Base-by-base conservation (phyloP, 2,888 invertebrate species). In the Agrochola circellaris region DNA sequence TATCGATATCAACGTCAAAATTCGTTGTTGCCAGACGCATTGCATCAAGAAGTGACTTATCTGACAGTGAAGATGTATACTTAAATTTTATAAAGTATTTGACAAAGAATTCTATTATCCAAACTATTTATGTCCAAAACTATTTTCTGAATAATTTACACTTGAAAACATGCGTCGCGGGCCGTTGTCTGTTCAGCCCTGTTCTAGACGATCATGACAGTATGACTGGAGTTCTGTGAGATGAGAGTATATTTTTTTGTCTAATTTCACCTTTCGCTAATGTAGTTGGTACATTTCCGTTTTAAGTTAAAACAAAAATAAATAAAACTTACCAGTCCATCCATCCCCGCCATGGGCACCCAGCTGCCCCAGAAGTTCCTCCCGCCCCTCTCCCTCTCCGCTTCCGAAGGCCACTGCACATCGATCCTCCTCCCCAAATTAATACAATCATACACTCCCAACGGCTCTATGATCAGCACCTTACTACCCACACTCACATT, bases 331-430 rank as follows among this genome's bases (percentile, higher is more conserved):
- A 98, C 98, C 92, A 97, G 97, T 81, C 99, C 99, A 90, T 99
- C 99, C 99, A 99, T 99, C 17, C 99, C 99, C 23, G 98, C 97
- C 86, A 98, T 97, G 0, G 99, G 99, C 83, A 98, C 97, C 99
- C 99, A 99, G 85, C 98, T 98, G 5, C 96, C 96, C 99, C 99
- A 99, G 88, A 97, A 98, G 67, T 98, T 98, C 84, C 99, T 97
- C 0, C 99, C 99, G 0, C 99, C 99, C 85, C 98, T 97, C 81
- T 98, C 97, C 74, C 99, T 96, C 98, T 99, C 99, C 72, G 97
- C 97, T 92, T 99, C 99, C 88, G 98, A 98, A 0, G 99, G 99
- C 99, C 99, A 99, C 87, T 98, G 97, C n/a, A 99, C 99, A 91
- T 99, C 99, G 79, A 99, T 99, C 83, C 99, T 97, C 81, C 99